phyloP scores from a whole-genome alignment of 2,888 invertebrate species.

The Lithophane semibrunnea region DNA sequence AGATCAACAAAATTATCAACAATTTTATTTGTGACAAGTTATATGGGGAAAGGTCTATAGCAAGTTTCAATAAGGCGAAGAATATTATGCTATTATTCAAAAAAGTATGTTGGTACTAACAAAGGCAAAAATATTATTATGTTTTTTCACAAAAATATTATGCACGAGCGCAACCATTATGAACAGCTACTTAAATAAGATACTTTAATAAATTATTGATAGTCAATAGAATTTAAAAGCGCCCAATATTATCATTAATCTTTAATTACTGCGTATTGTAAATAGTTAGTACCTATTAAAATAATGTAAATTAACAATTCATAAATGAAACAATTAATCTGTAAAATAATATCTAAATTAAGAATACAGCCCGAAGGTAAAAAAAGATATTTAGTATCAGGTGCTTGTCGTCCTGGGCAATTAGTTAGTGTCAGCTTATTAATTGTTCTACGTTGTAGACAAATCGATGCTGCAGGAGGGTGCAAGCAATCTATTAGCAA shows the following conservation, averaged over 20 bases:
- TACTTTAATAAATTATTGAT: neutral
- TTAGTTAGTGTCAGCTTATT: slow-evolving; percentile 50
- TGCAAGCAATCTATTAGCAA: slow-evolving; percentile 24
- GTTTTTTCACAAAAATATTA: neutral
- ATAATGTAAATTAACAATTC: too few species aligned
- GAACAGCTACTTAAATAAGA: neutral
- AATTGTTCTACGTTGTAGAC: slow-evolving; percentile 40
- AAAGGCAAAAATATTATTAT: neutral
- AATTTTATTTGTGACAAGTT: neutral
- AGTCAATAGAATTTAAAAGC: neutral
- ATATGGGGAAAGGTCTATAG: neutral
- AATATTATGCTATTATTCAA: neutral
- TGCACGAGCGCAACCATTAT: neutral
- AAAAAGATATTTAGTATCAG: slow-evolving; percentile 31
- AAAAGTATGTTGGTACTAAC: neutral
- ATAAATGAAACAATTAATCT: neutral
- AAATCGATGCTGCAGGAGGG: slow-evolving; percentile 20
- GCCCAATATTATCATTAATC: neutral
- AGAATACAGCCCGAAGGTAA: neutral
- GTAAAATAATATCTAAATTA: neutral
- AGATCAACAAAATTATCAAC: neutral
- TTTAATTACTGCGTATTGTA: neutral
- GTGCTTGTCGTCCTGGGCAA: slow-evolving; percentile 29
- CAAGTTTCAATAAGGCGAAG: neutral
- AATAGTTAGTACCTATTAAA: too few species aligned